These are phyloP conservation scores for Thecocarcelia acutangulata DNA, from an alignment of 2,888 invertebrate species.

Conservation along the genomic window DNA sequence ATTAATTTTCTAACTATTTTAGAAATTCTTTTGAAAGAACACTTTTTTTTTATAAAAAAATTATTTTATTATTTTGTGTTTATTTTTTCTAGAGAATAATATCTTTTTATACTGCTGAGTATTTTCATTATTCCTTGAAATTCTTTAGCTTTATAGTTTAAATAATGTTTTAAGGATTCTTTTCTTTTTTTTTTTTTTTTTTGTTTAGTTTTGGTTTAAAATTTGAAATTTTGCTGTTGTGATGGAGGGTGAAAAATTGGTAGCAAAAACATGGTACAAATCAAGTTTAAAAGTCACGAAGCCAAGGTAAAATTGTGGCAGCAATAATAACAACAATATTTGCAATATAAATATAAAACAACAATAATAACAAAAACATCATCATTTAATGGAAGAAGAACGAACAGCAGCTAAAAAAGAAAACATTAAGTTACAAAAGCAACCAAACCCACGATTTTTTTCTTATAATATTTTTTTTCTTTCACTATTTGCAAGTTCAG, in stretches of 20 bases:
- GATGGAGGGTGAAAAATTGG: slow-evolving; percentile 31
- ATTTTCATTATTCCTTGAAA: too few relatives aligned
- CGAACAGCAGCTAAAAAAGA: slow-evolving; percentile 26
- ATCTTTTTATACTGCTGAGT: too few relatives aligned
- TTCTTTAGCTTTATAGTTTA: too few relatives aligned
- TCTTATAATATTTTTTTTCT: slow-evolving; percentile 15
- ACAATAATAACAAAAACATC: slow-evolving; percentile 39
- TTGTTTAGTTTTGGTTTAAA: too few relatives aligned
- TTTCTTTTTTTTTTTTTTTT: too few relatives aligned
- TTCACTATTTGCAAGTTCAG: slow-evolving; percentile 32
- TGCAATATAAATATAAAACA: slow-evolving; percentile 44
- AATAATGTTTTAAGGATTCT: too few relatives aligned
- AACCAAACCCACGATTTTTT: slow-evolving; percentile 68
- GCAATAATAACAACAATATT: slow-evolving; percentile 54
- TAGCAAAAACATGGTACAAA: slow-evolving; percentile 56
- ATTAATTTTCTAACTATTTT: too few relatives aligned
- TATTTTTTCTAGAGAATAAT: too few relatives aligned
- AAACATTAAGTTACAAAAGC: slow-evolving; percentile 50
- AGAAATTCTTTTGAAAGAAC: too few relatives aligned
- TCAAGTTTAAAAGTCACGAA: slow-evolving; percentile 74
- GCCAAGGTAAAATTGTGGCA: slow-evolving; percentile 73
- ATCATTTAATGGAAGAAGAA: slow-evolving; percentile 57
- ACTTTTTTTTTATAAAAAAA: too few relatives aligned
- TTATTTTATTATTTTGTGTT: too few relatives aligned
- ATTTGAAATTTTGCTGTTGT: too few relatives aligned